Percentiles rank a stretch among this genome's conserved stretches.
These are phyloP conservation scores for Ciona savignyi DNA, from an alignment of 23 tunicate genomes.

Conservation along the genomic window DNA sequence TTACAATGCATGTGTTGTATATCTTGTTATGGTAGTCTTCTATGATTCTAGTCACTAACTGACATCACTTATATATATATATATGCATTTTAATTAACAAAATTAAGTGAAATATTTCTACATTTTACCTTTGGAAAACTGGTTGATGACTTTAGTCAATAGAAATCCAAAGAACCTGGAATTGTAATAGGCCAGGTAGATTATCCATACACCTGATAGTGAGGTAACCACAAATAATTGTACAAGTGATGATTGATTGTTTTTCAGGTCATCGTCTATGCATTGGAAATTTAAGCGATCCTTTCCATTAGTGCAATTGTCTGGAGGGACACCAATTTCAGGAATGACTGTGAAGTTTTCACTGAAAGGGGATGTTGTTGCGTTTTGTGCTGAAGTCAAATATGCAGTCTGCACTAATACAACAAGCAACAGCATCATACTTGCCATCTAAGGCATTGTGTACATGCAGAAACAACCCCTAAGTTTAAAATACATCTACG, in stretches of 20 bases:
- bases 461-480: background rate
- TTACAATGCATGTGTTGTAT: too few species aligned
- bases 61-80: too few species aligned
- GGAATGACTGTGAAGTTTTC: background rate
- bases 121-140: slow-evolving; percentile 67
- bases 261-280: slow-evolving; percentile 27
- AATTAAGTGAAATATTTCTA: too few species aligned
- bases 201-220: slow-evolving; percentile 52
- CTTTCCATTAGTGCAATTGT: slow-evolving; percentile 13
- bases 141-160: slow-evolving; percentile 44
- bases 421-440: background rate
- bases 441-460: background rate
- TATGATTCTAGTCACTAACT: too few species aligned
- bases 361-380: background rate
- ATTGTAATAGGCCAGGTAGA: slow-evolving; percentile 74
- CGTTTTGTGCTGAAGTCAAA: background rate
- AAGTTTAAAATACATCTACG: too few species aligned
- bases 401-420: background rate
- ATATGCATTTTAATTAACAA: too few species aligned
- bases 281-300: slow-evolving; percentile 46
- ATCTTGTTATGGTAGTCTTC: too few species aligned
- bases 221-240: slow-evolving; percentile 49
- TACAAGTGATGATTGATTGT: slow-evolving; percentile 41
- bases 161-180: slow-evolving; percentile 73
- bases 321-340: background rate